Evolutionary conservation across 2,888 invertebrate genomes (phyloP), one percentile per base, ranked within the genome.

Genomic region (Chymomyza procnemis): DNA sequence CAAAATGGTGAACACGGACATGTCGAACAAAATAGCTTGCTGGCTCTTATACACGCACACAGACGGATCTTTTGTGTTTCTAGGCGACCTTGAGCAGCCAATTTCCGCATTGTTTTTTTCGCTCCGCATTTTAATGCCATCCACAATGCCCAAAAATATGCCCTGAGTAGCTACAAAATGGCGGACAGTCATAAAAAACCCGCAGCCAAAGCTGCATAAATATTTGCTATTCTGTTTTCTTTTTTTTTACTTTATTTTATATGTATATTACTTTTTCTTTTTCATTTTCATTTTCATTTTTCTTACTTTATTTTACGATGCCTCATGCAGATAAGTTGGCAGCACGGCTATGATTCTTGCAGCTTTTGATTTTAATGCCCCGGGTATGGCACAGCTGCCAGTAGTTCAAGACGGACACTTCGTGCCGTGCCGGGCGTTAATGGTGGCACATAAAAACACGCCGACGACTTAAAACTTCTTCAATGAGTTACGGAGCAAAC

Each of bases 141-240:
- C 60, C n/a, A 52, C 16, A 54, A 21, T 41, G 34, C 26, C 50
- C 16, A n/a, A 50, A 50, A 19, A 50, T 41, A 41, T 41, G 34
- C 12, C 34, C 34, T 61, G 67, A n/a, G 26, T 56, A 69, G 63
- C 56, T 41, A 41, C 34, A 41, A 41, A 41, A 41, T 41, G 34
- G 69, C 64, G 58, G 68, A 52, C 81, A 73, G 57, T 66, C 62
- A 57, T 54, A 59, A 47, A 69, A 30, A 19, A 60, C 41, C 52
- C 69, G 68, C 62, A 78, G 61, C 71, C 66, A 64, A 70, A 75
- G 77, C 76, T 70, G 79, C 79, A 80, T 81, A 82, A 79, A 85
- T 85, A 82, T 75, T 75, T 73, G 75, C 68, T 68, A 82, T 78
- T 56, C 80, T n/a, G 18, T 55, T 34, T 67, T 75, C 80, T 56